Base-by-base conservation (phyloP, 1,140 invertebrate species). In the Agrypnia vestita region DNA sequence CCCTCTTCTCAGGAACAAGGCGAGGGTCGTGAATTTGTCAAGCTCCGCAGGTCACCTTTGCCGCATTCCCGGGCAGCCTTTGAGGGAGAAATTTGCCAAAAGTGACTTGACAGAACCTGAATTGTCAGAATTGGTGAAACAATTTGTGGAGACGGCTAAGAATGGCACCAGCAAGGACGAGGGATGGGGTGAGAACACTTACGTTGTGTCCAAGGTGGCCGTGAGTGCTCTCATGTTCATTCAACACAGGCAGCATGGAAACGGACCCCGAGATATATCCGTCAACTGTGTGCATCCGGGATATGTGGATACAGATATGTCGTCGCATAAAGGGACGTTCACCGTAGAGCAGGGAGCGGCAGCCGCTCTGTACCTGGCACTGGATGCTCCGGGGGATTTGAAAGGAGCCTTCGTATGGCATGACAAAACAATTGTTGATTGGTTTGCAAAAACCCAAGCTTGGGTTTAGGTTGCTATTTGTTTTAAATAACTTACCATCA, bases 251-350 rank as follows among this genome's bases (percentile, higher is more conserved):
- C 85, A 91, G 75, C 91, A 95, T 82, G 25, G 25, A 35, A 35
- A 6, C 6, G 88, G 89, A 80, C 86, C 87, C 13, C 90, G 90
- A 78, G 92, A 93, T 84, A 90, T 94, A 46, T 88, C 94, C 67
- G 90, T 95, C 0, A 95, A 95, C 90, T 87, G 90, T 56, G 92
- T 94, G 47, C 92, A 93, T 84, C 92, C 92, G 0, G 92, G 91
- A 0, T 94, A 93, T 86, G 94, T 95, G 8, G 90, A 91, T 83
- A 96, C 95, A 3, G 93, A 95, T 82, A 94, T 96, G 94, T 89
- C 91, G 1, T 92, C 90, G 51, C 92, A 94, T 80, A 93, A 92
- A 84, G 94, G 94, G 7, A 85, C 84, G 0, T 86, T 94, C n/a
- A 92, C 92, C 6, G 92, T 93, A 69, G 93, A 94, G 76, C 80